phyloP scores from a whole-genome alignment of 2,888 invertebrate species.

The Cantharis flavilabris region DNA sequence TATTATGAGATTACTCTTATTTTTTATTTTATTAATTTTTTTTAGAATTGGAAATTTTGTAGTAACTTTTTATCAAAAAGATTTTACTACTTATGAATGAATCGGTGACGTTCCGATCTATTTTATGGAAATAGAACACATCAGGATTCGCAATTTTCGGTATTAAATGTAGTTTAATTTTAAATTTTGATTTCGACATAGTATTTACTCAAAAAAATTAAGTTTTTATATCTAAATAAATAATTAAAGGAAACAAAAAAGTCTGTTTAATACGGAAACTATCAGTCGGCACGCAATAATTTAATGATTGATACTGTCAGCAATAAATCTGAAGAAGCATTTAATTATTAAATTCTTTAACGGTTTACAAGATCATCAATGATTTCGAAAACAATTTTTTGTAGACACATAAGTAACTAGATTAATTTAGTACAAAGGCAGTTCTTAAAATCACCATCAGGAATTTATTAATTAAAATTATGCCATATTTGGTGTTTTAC shows the following conservation, averaged over 20 bases:
- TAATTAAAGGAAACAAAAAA: not conserved
- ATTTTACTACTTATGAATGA: too few species aligned
- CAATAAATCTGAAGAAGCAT: not conserved
- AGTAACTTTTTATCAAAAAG: too few species aligned
- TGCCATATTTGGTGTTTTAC: not conserved
- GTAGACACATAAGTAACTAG: not conserved
- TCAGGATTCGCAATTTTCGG: too few species aligned
- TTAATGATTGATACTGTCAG: not conserved
- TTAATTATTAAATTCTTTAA: not conserved
- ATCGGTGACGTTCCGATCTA: too few species aligned
- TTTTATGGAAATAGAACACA: too few species aligned
- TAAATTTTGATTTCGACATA: too few species aligned
- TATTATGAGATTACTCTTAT: too few species aligned
- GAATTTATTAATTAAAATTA: not conserved
- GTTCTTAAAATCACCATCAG: not conserved
- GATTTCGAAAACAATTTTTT: not conserved
- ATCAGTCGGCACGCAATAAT: not conserved
- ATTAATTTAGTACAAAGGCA: not conserved
- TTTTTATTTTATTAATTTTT: too few species aligned
- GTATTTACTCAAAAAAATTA: too few species aligned
- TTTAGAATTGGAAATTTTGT: too few species aligned
- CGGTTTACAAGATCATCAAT: not conserved
- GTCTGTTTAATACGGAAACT: not conserved
- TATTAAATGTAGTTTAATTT: too few species aligned
- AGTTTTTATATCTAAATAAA: not conserved